A percentile compares a stretch with the other conserved stretches of the same genome.
Conservation (phyloP, 2,797 vertebrate genomes). For the Alcedo atthis region DNA sequence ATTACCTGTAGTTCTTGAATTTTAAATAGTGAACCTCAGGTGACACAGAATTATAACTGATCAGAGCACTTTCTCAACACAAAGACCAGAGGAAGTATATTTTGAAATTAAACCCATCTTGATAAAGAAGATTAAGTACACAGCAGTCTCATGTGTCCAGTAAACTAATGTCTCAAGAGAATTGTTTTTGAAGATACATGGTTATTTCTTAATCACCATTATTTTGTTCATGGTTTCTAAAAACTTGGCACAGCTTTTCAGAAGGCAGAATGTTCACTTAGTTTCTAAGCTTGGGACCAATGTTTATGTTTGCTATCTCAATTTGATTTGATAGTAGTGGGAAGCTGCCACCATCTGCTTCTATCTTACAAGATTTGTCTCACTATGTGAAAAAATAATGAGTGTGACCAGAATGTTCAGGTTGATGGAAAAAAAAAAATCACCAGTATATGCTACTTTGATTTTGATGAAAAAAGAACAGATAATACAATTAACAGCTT, state of each 20-base stretch:
- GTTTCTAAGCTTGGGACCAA: slow-evolving; percentile 15
- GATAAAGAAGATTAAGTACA: neutral
- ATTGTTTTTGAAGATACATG: neutral
- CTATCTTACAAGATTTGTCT: slow-evolving; percentile 33
- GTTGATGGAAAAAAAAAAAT: slow-evolving; percentile 3
- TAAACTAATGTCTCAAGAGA: neutral
- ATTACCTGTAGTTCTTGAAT: neutral
- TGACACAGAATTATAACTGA: slow-evolving; percentile 27
- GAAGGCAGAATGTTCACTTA: slow-evolving; percentile 16
- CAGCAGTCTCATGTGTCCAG: neutral
- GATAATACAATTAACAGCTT: neutral
- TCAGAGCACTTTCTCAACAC: slow-evolving; percentile 1
- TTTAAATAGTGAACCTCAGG: slow-evolving; percentile 7
- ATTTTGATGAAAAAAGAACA: neutral
- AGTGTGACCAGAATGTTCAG: slow-evolving; percentile 13
- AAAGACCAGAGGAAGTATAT: neutral
- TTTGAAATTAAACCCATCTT: neutral
- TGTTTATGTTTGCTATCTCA: slow-evolving; percentile 54
- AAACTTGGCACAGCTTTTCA: slow-evolving; percentile 5
- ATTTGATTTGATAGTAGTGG: slow-evolving; percentile 36
- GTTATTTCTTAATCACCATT: slow-evolving; percentile 26
- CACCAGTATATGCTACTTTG: neutral
- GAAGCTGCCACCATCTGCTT: slow-evolving; percentile 52
- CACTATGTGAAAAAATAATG: slow-evolving; percentile 30
- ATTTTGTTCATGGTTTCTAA: neutral